Evolutionary conservation across 1,140 invertebrate species (phyloP).

Genomic region (Scaptomyza pallida): DNA sequence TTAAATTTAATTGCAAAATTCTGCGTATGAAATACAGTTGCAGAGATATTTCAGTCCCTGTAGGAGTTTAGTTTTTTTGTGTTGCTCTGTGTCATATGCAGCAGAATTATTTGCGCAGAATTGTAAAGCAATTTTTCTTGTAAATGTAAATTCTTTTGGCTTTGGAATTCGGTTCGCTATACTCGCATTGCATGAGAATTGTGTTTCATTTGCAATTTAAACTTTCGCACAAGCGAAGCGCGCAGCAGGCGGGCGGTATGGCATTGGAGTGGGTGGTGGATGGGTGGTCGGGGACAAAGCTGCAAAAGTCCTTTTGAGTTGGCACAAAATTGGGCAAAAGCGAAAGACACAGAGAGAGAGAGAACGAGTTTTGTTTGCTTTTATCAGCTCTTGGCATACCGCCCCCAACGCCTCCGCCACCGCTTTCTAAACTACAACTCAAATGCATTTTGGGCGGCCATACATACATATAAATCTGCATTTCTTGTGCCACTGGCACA

Average conservation of each 20-base stretch:
- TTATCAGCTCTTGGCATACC: conserved; percentile 24
- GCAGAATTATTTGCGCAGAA: conserved; percentile 35
- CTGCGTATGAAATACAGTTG: background rate
- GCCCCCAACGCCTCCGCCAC: background rate
- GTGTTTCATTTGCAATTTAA: conserved; percentile 55
- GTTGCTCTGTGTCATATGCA: conserved; percentile 42
- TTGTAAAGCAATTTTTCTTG: conserved; percentile 43
- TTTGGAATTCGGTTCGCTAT: conserved; percentile 31
- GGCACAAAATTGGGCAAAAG: conserved; percentile 34
- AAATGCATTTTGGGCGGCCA: conserved; percentile 9
- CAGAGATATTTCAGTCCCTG: background rate
- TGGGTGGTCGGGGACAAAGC: background rate
- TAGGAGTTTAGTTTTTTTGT: conserved; percentile 13
- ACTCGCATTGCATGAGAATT: conserved; percentile 28
- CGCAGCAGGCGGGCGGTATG: background rate
- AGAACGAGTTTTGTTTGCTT: conserved; percentile 39
- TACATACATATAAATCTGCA: conserved; percentile 49
- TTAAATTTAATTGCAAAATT: background rate
- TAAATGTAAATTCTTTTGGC: conserved; percentile 50
- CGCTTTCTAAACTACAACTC: conserved; percentile 3
- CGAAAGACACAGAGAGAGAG: background rate
- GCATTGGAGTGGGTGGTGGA: too few species aligned
- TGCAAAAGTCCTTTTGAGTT: conserved; percentile 38
- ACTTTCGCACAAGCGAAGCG: conserved; percentile 34
- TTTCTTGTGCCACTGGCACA: conserved; percentile 28